Percentiles rank a stretch among this genome's conserved stretches.
phyloP scores from a whole-genome alignment of 1,140 invertebrate genomes.

The Temnothorax curvispinosus region DNA sequence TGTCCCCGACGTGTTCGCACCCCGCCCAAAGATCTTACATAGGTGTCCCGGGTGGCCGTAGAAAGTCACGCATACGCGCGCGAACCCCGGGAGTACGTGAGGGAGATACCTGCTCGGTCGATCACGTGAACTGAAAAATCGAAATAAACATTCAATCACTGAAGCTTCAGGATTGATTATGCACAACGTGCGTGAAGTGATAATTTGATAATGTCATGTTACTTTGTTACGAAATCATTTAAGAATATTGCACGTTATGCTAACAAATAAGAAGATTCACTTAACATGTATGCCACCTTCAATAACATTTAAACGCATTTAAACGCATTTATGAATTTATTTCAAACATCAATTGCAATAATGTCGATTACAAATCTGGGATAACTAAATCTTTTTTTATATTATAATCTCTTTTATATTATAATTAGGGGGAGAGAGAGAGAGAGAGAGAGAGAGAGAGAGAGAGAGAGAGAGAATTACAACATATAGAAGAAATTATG shows the following conservation, averaged over 20 bases:
- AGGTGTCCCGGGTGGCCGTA: constrained; percentile 78
- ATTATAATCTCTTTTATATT: neutral
- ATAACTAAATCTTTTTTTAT: neutral
- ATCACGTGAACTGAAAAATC: constrained; percentile 51
- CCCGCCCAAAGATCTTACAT: constrained; percentile 78
- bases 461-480: neutral
- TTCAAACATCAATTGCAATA: neutral
- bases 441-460: neutral
- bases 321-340: neutral
- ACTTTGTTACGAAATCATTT: neutral
- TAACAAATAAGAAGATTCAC: neutral
- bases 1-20: constrained; percentile 83
- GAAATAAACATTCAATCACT: constrained; percentile 30
- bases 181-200: neutral
- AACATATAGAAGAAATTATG: neutral
- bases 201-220: neutral
- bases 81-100: constrained; percentile 2
- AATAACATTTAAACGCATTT: neutral
- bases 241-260: neutral
- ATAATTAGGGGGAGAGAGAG: neutral
- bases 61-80: constrained; percentile 70
- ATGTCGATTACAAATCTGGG: neutral
- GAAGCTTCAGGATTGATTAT: neutral
- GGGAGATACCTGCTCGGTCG: constrained; percentile 2
- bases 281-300: neutral